phyloP scores from a whole-genome alignment of 2,888 invertebrate genomes.

The Lasioglossum lativentre region DNA sequence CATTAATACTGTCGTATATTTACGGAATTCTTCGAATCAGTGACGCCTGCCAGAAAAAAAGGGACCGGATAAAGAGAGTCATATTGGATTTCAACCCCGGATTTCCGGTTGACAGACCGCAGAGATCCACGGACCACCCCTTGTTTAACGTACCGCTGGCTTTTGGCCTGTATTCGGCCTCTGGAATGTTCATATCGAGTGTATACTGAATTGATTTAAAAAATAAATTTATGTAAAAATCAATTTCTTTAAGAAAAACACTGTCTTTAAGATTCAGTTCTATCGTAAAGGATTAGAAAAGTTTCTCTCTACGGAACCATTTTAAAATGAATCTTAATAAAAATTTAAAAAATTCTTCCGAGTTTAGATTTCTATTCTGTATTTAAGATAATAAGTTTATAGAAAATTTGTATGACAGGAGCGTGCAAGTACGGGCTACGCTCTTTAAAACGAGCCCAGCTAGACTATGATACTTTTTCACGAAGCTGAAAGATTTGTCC shows the following conservation, averaged over 20 bases:
- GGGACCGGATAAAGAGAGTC: not conserved
- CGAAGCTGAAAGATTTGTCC: too few species aligned
- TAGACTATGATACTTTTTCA: not conserved
- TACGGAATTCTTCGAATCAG: not conserved
- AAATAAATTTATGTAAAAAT: not conserved
- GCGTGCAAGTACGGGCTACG: not conserved
- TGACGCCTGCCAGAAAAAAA: not conserved
- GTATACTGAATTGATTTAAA: not conserved
- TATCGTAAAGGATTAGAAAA: too few species aligned
- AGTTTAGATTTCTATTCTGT: not conserved
- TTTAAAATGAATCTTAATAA: not conserved
- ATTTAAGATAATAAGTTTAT: not conserved
- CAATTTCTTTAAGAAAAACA: not conserved
- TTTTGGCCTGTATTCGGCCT: not conserved
- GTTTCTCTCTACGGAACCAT: not conserved
- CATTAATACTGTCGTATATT: not conserved
- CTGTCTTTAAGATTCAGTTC: not conserved
- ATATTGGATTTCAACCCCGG: constrained; percentile 11
- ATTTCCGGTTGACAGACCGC: not conserved
- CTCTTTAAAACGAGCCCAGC: not conserved
- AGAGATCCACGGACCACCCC: not conserved
- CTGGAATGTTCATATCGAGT: not conserved
- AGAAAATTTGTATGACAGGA: not conserved
- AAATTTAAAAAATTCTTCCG: not conserved
- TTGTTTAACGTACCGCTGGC: not conserved